Evolutionary conservation across 2,113 vertebrate genomes (phyloP), one percentile per base, ranked within the genome.

Genomic region (Menura novaehollandiae): DNA sequence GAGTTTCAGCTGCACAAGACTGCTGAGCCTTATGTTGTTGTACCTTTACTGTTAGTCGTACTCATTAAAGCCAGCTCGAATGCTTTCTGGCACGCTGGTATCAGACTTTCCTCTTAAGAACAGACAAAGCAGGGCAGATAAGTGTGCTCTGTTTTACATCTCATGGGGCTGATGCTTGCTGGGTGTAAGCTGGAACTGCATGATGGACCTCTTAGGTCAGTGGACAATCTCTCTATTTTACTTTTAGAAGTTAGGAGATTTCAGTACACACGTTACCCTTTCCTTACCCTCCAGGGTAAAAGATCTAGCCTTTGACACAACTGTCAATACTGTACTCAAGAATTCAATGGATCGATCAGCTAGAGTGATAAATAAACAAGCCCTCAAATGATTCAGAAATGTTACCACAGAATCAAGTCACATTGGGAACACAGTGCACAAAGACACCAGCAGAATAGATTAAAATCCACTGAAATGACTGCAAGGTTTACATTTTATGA

Each of bases 401-500:
- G 11, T 39, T 47, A 90, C 13, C 59, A 21, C 30, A 46, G 43
- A 86, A 84, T 74, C 37, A 56, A 47, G 52, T 71, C 76, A 66
- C 35, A 33, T 1, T 53, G 32, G 46, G 24, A 78, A 89, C 43
- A 73, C 10, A 58, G n/a, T 16, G 28, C 4, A 24, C 23, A 64
- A 82, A 85, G 37, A 49, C 15, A 68, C 8, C 63, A 79, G 37
- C 9, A 93, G 35, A 93, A 67, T 28, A 89, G 46, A 83, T 85
- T 73, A 77, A 89, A 91, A 73, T 21, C n/a, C 78, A 55, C 37
- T 35, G 43, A 76, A 90, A 86, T n/a, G 28, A 55, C 55, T 85
- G 55, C 78, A 95, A 88, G 20, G 47, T 55, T 89, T 84, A 93
- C n/a, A 88, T 83, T 76, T 85, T 74, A 88, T 84, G 73, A 80